Percentiles rank a stretch among this genome's conserved stretches.
These are phyloP conservation scores for Morpho helenor DNA, from an alignment of 2,888 invertebrate genomes.

Conservation along the genomic window DNA sequence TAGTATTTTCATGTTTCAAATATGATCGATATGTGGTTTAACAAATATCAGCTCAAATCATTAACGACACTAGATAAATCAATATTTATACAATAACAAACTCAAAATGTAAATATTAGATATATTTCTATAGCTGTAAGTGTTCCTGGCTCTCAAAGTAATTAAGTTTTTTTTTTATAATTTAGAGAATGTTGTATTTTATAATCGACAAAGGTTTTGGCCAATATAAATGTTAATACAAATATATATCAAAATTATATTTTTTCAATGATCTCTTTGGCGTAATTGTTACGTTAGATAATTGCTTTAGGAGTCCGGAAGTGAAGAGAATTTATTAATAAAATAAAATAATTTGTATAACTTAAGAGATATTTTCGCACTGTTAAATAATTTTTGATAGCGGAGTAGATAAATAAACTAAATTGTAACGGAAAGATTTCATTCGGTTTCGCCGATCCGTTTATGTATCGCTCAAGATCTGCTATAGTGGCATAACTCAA, in stretches of 20 bases:
- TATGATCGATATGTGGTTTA: conserved; percentile 13
- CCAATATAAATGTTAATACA: conserved; percentile 70
- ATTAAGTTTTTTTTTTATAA: conserved; percentile 59
- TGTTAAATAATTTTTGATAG: conserved; percentile 62
- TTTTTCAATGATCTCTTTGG: conserved; percentile 76
- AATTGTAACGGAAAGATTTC: conserved; percentile 9
- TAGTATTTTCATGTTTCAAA: conserved; percentile 30
- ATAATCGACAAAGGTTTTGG: conserved; percentile 64
- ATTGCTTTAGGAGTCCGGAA: conserved; percentile 78
- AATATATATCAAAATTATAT: conserved; percentile 69
- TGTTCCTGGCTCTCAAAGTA: conserved; percentile 79
- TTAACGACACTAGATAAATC: conserved; percentile 74
- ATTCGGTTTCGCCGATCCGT: conserved; percentile 19
- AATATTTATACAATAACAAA: conserved; percentile 66
- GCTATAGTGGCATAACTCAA: too few relatives aligned
- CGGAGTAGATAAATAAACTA: conserved; percentile 31
- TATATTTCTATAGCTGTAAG: conserved; percentile 63
- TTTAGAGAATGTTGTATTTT: conserved; percentile 67
- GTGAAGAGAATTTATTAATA: conserved; percentile 75
- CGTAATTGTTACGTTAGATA: conserved; percentile 56
- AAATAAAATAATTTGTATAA: conserved; percentile 45
- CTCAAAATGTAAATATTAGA: conserved; percentile 74
- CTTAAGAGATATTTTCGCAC: conserved; percentile 77
- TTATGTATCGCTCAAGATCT: neutral
- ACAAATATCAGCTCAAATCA: conserved; percentile 69